Conservation (phyloP, 1,140 invertebrate genomes). For the Drosophila ananassae region DNA sequence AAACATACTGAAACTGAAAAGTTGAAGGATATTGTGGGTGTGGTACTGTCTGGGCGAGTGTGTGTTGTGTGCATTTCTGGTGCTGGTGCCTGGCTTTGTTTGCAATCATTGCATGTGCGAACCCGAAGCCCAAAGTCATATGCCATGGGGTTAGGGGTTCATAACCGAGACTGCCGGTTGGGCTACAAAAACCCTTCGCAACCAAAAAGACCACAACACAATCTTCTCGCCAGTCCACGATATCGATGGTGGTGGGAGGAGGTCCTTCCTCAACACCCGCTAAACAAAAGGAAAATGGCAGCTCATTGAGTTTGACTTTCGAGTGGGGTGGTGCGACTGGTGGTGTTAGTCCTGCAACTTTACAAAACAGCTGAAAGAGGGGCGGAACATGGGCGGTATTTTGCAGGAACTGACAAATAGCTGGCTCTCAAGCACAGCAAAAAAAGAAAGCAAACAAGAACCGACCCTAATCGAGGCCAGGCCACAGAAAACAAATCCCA, state of each 20-base stretch:
- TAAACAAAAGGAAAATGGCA: conserved; percentile 68
- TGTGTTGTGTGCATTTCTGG: conserved; percentile 29
- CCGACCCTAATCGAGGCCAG: conserved; percentile 36
- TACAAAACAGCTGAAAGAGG: conserved; percentile 1
- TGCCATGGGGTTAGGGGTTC: not conserved
- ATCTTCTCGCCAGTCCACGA: conserved; percentile 65
- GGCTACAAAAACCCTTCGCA: conserved; percentile 58
- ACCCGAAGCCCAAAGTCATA: conserved; percentile 20
- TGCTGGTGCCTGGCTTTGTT: conserved; percentile 50
- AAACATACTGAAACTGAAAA: not conserved
- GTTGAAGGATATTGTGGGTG: conserved; percentile 20
- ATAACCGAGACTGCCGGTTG: not conserved
- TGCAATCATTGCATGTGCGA: conserved; percentile 64
- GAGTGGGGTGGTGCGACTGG: not conserved
- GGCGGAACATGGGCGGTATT: conserved; percentile 1
- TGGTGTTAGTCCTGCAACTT: not conserved
- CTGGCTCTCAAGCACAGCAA: not conserved
- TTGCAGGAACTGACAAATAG: conserved; percentile 18
- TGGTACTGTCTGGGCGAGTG: conserved; percentile 15
- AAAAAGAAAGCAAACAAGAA: conserved; percentile 24
- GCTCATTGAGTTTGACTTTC: conserved; percentile 69
- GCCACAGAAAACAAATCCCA: conserved; percentile 47
- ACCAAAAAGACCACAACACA: conserved; percentile 78
- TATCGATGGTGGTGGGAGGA: not conserved
- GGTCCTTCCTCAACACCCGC: conserved; percentile 44